These are phyloP conservation scores for Sus cebifrons DNA, from an alignment of 2,797 vertebrate genomes.

Conservation along the genomic window DNA sequence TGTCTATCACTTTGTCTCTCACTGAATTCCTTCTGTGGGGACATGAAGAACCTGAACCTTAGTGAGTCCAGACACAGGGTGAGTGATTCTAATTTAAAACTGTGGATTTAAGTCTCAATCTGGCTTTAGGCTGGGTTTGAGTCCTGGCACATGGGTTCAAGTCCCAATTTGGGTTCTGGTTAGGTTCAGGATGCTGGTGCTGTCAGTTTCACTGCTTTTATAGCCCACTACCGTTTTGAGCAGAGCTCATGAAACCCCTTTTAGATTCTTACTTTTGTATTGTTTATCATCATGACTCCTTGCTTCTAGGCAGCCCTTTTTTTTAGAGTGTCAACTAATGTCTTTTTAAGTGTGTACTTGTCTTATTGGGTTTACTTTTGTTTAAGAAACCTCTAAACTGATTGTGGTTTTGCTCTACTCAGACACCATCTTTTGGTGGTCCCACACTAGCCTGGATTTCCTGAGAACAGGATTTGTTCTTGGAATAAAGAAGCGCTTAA, in stretches of 20 bases:
- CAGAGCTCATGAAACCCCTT: neutral
- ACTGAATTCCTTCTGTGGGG: too few relatives aligned
- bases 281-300: neutral
- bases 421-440: neutral
- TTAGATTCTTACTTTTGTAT: neutral
- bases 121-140: too few relatives aligned
- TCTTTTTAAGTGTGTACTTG: neutral
- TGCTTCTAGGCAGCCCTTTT: neutral
- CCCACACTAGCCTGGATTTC: neutral
- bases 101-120: too few relatives aligned
- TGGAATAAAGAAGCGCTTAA: neutral
- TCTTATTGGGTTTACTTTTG: neutral
- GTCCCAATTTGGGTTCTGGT: too few relatives aligned
- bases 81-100: too few relatives aligned
- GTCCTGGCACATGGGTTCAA: too few relatives aligned
- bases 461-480: neutral
- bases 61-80: too few relatives aligned
- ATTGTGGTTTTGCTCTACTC: neutral
- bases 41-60: too few relatives aligned
- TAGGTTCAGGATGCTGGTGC: too few relatives aligned
- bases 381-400: neutral
- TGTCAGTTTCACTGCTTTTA: neutral
- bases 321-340: neutral
- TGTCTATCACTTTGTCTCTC: too few relatives aligned
- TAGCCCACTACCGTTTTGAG: neutral